Base-by-base conservation (phyloP, 2,113 vertebrate genomes). In the Triplophysa dalaica region DNA sequence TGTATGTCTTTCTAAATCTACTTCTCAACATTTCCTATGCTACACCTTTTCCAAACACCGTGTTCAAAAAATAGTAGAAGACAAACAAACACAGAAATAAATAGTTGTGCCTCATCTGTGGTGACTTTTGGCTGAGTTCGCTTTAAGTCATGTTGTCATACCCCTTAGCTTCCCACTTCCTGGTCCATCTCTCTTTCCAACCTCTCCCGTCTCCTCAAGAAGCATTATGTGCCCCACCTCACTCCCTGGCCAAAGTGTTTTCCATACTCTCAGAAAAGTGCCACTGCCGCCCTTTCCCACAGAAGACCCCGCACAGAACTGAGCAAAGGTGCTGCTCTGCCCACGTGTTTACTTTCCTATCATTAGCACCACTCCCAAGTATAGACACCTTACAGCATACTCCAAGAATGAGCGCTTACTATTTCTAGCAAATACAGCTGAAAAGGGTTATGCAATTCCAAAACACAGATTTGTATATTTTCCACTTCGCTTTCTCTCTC, bases 271-370 rank as follows among this genome's bases (percentile, higher is more conserved):
- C 87, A 88, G 67, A 58, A 79, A 82, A 66, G 80, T 65, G 77
- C 58, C 61, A 56, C 33, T 80, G 61, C 66, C 72, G 76, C 82
- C 81, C 83, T 77, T 89, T 89, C 88, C 84, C 85, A 88, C 82
- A 89, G 81, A 72, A 79, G 85, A 70, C 61, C 66, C 70, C 4
- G 17, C 5, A 58, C 54, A 58, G 16, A 17, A 16, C 2, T 17
- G 52, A n/a, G 19, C 76, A 79, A 79, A 77, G 75, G 82, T 82
- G 77, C 81, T 48, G 16, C 73, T 81, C 26, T 81, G 82, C 74
- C 85, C 76, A 52, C 52, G 66, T 88, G 79, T 89, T 89, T 89
- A 81, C 75, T 85, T 91, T 90, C 85, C 87, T 82, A 63, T 82
- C 68, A 82, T 86, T 83, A 83, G 61, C 52, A 50, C 45, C 17